A percentile compares a stretch with the other conserved stretches of the same genome.
phyloP scores from a whole-genome alignment of 2,888 invertebrate species.

The Phyllotreta striolata region DNA sequence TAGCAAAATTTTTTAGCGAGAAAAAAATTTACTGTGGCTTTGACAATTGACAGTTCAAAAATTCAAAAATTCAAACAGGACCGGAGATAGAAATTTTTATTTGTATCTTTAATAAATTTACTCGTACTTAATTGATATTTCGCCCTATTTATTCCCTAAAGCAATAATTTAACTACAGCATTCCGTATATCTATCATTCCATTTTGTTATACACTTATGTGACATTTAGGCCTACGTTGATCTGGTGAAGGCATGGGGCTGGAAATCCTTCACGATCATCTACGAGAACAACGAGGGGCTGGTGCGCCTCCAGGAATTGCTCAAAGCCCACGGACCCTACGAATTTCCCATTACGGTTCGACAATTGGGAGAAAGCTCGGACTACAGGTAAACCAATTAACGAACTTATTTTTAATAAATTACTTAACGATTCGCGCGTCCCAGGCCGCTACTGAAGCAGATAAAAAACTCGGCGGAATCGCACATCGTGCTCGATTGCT shows the following conservation, averaged over 20 bases:
- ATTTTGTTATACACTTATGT: no score
- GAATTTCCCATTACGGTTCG: constrained; percentile 85
- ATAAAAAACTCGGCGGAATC: constrained; percentile 92
- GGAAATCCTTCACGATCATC: constrained; percentile 96
- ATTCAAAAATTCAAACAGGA: no score
- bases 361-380: constrained; percentile 83
- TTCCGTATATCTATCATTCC: no score
- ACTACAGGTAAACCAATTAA: constrained; percentile 74
- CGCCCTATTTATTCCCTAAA: no score
- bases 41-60: no score
- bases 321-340: constrained; percentile 87
- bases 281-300: constrained; percentile 96
- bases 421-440: constrained; percentile 43
- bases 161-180: no score
- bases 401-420: background rate
- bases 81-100: no score
- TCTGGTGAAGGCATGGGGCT: constrained; percentile 87
- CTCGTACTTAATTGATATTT: no score
- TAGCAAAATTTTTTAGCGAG: no score
- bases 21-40: no score
- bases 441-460: constrained; percentile 86
- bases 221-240: constrained; percentile 85
- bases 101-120: no score
- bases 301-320: constrained; percentile 84
- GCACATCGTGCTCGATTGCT: constrained; percentile 89